Conservation (phyloP, 2,113 vertebrate genomes). For the Myotis brandtii region DNA sequence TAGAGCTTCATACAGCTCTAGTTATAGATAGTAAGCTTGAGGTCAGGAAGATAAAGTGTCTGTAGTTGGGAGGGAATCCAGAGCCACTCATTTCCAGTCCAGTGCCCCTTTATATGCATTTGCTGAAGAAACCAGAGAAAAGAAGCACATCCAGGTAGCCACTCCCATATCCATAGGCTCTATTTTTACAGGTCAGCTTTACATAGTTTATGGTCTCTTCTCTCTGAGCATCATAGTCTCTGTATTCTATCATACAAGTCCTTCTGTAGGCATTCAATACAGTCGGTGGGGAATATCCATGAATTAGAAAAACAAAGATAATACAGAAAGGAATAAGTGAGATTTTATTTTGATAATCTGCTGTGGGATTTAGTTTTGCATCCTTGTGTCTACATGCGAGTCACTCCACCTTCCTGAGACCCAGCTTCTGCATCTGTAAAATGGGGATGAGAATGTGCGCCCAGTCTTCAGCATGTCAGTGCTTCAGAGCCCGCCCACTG, state of each 20-base stretch:
- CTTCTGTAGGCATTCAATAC: not conserved
- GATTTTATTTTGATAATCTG: not conserved
- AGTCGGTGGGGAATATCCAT: not conserved
- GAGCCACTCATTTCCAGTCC: not conserved
- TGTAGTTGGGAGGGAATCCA: not conserved
- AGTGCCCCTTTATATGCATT: not conserved
- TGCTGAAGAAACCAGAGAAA: not conserved
- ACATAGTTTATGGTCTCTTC: not conserved
- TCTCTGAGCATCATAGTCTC: not conserved
- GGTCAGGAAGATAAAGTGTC: not conserved
- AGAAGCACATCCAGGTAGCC: not conserved
- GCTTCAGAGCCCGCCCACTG: too few species aligned
- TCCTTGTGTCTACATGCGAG: too few species aligned
- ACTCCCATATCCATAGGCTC: accelerated
- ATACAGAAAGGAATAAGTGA: not conserved
- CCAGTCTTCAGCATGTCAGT: too few species aligned
- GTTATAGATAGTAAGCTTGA: not conserved
- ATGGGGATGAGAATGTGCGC: too few species aligned
- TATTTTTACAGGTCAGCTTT: not conserved
- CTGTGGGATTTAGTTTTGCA: too few species aligned
- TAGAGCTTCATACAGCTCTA: accelerated
- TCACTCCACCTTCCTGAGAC: too few species aligned
- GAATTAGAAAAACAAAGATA: not conserved
- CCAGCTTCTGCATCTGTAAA: too few species aligned
- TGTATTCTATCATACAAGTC: not conserved